Evolutionary conservation across 2,888 invertebrate genomes (phyloP), one percentile per base, ranked within the genome.

Genomic region (Notocelia uddmanniana): DNA sequence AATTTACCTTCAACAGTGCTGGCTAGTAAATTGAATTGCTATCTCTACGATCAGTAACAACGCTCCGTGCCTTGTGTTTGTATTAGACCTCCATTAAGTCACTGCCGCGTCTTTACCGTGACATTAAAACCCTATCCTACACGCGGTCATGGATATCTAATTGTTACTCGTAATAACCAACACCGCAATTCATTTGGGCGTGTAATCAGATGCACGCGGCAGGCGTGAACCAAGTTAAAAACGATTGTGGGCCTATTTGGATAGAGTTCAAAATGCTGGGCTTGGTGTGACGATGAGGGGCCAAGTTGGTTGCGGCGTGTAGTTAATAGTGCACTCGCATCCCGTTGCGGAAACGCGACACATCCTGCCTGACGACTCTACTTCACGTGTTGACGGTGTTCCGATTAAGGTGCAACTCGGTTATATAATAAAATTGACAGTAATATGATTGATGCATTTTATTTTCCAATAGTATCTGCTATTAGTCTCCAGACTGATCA

Each of bases 291-390:
- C 18, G 11, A 31, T 15, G 19, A 63, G 63, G 50, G 63, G 34
- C 63, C 52, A 52, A 63, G 34, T 52, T n/a, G 52, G 48, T 19
- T 62, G 62, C 62, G 62, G 50, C 58, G 37, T 13, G 62, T 63
- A 62, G 62, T 82, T 80, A 79, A 79, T 81, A 83, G 79, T 83
- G 78, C 79, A 79, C 75, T 74, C 80, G 82, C 81, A 79, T 76
- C 76, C 73, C 73, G 74, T 73, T 77, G 80, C 83, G 86, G 87
- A 85, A 83, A 81, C 80, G 78, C 77, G 76, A 74, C 76, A 73
- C 74, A 75, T 80, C 83, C 85, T 83, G 83, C 45, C 41, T 15
- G 41, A 19, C 34, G 45, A 60, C 58, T 54, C 55, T 15, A 15
- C 41, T 41, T 52, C 11, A 15, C 52, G 59, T 19, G n/a, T 52